phyloP scores from a whole-genome alignment of 2,888 invertebrate species.

The Serripes groenlandicus region DNA sequence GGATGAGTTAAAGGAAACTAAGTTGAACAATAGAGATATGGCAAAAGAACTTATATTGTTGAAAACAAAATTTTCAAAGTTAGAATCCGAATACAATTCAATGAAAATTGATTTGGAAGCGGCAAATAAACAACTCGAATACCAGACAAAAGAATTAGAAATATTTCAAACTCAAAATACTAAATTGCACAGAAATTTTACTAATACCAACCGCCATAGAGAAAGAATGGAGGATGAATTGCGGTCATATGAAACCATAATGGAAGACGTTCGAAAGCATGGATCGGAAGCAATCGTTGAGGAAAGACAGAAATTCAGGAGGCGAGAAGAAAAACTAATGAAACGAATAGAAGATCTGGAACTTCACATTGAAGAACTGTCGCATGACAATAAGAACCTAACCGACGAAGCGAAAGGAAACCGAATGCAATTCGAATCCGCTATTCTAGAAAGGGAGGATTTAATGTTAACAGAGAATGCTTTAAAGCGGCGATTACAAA shows the following conservation, averaged over 20 bases:
- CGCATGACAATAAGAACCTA: conserved; percentile 43
- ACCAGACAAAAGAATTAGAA: conserved; percentile 56
- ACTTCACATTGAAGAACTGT: conserved; percentile 44
- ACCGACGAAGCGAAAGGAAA: conserved; percentile 40
- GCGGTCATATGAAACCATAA: conserved; percentile 43
- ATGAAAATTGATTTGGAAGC: conserved; percentile 50
- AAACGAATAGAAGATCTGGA: conserved; percentile 53
- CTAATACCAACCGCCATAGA: conserved; percentile 31
- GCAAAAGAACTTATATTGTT: conserved; percentile 57
- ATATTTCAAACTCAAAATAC: conserved; percentile 49
- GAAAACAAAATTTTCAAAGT: conserved; percentile 50
- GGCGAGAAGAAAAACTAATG: conserved; percentile 47
- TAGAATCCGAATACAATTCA: conserved; percentile 49
- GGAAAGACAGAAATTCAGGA: conserved; percentile 37
- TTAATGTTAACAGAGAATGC: conserved; percentile 34
- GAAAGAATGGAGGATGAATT: conserved; percentile 57
- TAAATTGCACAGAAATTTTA: conserved; percentile 39
- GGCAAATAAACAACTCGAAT: conserved; percentile 56
- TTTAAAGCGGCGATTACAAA: conserved; percentile 50
- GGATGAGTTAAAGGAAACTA: conserved; percentile 54
- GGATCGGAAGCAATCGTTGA: conserved; percentile 57
- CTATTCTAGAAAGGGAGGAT: conserved; percentile 42
- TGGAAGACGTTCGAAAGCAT: conserved; percentile 43
- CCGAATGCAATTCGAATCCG: conserved; percentile 46
- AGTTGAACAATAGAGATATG: conserved; percentile 56